Percentiles rank a stretch among this genome's conserved stretches.
Conservation (phyloP, 1,140 invertebrate species). For the Drosophila orosa region DNA sequence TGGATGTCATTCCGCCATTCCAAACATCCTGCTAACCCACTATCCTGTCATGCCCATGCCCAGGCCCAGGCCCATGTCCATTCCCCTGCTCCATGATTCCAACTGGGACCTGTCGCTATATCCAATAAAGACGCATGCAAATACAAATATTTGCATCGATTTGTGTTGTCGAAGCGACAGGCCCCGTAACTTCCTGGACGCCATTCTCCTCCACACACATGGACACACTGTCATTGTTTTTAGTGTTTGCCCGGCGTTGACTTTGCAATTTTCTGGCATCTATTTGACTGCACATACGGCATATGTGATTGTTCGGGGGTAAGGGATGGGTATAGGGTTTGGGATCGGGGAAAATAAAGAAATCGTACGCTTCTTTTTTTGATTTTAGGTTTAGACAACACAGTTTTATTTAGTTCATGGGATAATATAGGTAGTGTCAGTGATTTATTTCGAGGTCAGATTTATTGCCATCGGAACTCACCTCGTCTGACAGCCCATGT, state of each 20-base stretch:
- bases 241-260: constrained; percentile 68
- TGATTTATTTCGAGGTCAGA: neutral
- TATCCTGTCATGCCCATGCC: constrained; percentile 10
- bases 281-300: constrained; percentile 56
- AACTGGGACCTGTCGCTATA: constrained; percentile 39
- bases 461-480: constrained; percentile 32
- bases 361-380: constrained; percentile 2
- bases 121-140: constrained; percentile 73
- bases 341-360: neutral
- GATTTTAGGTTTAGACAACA: neutral
- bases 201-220: no score
- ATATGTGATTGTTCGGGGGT: constrained; percentile 18
- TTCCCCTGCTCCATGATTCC: constrained; percentile 8
- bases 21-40: constrained; percentile 14
- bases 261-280: constrained; percentile 69
- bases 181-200: constrained; percentile 19
- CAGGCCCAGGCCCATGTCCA: neutral
- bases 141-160: constrained; percentile 82
- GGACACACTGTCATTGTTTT: constrained; percentile 64
- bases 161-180: constrained; percentile 66
- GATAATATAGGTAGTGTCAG: neutral
- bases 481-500: constrained; percentile 84
- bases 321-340: neutral
- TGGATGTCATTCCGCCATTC: constrained; percentile 16
- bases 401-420: constrained; percentile 14